These are phyloP conservation scores for Morelia viridis DNA, from an alignment of 2,797 vertebrate species.

Conservation along the genomic window DNA sequence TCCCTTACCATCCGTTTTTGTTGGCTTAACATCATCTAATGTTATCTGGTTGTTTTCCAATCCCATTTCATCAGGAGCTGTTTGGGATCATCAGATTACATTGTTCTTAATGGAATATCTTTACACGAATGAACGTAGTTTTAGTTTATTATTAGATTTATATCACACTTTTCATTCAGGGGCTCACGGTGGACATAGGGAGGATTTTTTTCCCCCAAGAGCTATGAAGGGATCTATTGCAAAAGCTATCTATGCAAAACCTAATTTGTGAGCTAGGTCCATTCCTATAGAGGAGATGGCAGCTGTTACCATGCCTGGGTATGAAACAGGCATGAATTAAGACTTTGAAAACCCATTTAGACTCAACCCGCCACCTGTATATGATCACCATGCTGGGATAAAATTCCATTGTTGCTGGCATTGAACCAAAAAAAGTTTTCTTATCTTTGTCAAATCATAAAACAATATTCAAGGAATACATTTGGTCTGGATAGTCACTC, in stretches of 20 bases:
- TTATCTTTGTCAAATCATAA: background rate
- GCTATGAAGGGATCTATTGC: background rate
- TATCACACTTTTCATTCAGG: background rate
- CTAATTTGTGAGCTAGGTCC: background rate
- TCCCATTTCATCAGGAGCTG: background rate
- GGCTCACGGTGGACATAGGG: background rate
- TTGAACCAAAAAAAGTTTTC: background rate
- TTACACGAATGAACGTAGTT: background rate
- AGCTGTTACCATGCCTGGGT: background rate
- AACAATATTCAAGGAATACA: background rate
- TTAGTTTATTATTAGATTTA: background rate
- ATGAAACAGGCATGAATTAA: background rate
- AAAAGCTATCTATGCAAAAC: background rate
- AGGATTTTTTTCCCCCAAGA: background rate
- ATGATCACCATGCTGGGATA: background rate
- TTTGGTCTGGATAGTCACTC: background rate
- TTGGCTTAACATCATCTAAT: background rate
- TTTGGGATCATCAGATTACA: background rate
- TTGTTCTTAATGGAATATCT: background rate
- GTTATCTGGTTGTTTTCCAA: background rate
- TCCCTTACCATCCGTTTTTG: background rate
- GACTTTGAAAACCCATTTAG: background rate
- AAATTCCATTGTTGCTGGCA: background rate
- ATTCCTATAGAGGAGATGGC: background rate
- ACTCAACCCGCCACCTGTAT: background rate